phyloP scores from a whole-genome alignment of 2,888 invertebrate species.

The Chelonus formosanus region DNA sequence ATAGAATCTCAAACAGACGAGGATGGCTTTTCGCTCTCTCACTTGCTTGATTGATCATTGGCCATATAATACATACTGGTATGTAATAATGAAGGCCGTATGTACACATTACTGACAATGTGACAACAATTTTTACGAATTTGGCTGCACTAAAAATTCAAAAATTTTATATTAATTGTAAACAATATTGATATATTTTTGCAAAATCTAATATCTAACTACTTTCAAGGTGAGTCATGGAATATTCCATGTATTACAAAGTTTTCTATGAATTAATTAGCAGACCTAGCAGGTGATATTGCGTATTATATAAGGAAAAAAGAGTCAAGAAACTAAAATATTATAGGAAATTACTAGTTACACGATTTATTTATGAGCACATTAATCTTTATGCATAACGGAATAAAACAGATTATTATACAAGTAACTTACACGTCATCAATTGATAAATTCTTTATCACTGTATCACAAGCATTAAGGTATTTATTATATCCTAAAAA shows the following conservation, averaged over 20 bases:
- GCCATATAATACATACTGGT: conserved; percentile 72
- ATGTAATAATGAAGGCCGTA: conserved; percentile 75
- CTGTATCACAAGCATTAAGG: conserved; percentile 77
- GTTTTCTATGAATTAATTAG: conserved; percentile 15
- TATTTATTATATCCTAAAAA: conserved; percentile 91
- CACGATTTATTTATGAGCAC: neutral
- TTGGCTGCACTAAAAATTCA: conserved; percentile 59
- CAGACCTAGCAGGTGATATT: conserved; percentile 10
- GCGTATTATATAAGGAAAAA: conserved; percentile 8
- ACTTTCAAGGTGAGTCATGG: conserved; percentile 16
- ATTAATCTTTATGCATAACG: conserved; percentile 1
- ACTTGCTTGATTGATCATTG: conserved; percentile 56
- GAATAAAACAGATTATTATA: conserved; percentile 9
- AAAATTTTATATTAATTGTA: neutral
- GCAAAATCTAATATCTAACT: no score
- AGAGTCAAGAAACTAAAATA: neutral
- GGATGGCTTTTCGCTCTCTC: conserved; percentile 51
- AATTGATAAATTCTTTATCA: conserved; percentile 84
- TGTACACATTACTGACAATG: conserved; percentile 70
- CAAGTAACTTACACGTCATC: conserved; percentile 70
- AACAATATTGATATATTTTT: neutral
- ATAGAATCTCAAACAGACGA: conserved; percentile 47
- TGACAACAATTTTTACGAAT: conserved; percentile 68
- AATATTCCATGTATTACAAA: conserved; percentile 20
- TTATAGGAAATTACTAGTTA: neutral